Percentiles rank a stretch among this genome's conserved stretches.
Conservation (phyloP, 2,888 invertebrate species). For the Tipula vernalis region DNA sequence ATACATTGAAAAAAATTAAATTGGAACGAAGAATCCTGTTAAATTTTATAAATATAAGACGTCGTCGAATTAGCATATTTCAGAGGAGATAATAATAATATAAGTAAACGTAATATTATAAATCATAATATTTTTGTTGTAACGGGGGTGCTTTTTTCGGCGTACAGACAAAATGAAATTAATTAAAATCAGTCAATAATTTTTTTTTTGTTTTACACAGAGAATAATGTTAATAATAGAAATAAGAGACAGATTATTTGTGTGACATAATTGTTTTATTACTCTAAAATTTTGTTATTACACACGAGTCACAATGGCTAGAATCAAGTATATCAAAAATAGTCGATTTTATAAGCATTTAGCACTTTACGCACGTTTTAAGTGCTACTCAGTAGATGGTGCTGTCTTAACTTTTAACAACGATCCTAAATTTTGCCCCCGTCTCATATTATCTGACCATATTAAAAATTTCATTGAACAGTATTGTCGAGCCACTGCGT, state of each 20-base stretch:
- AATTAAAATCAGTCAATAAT: background rate
- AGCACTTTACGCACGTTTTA: no score
- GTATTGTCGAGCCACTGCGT: no score
- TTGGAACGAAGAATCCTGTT: background rate
- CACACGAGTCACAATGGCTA: no score
- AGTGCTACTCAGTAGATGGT: no score
- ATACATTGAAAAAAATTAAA: background rate
- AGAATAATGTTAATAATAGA: background rate
- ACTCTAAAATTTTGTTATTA: background rate
- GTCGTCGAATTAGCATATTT: background rate
- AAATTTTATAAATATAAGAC: background rate
- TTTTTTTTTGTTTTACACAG: background rate
- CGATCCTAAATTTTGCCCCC: no score
- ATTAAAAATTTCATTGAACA: no score
- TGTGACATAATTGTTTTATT: background rate
- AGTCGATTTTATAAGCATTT: no score
- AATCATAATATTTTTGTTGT: background rate
- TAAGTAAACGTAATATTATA: background rate
- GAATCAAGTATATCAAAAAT: no score
- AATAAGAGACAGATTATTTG: background rate
- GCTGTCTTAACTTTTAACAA: no score
- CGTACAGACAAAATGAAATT: background rate
- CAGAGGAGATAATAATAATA: background rate
- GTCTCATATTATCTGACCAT: no score
- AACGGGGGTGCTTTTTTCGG: background rate